phyloP scores from a whole-genome alignment of 2,113 vertebrate species.

The Lates calcarifer region DNA sequence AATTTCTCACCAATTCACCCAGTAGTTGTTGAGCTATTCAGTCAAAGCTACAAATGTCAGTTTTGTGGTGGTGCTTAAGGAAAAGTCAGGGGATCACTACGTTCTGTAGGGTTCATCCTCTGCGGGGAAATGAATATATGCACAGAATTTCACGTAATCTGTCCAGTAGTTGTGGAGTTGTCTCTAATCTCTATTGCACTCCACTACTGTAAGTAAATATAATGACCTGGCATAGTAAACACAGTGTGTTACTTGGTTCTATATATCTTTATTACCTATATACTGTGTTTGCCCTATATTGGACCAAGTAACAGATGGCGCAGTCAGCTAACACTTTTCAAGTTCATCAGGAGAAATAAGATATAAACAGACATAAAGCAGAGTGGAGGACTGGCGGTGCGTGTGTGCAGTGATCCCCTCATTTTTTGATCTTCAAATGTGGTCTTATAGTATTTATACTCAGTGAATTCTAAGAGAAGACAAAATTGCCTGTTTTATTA shows the following conservation, averaged over 20 bases:
- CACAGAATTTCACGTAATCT: not conserved
- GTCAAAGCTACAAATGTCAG: too few species aligned
- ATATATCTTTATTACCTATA: not conserved
- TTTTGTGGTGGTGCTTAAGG: too few species aligned
- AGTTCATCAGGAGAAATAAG: not conserved
- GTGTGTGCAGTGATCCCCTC: constrained; percentile 44
- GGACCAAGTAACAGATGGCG: too few species aligned
- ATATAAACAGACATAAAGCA: constrained; percentile 5
- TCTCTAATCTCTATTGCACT: too few species aligned
- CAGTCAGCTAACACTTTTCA: not conserved
- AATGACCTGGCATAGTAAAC: too few species aligned
- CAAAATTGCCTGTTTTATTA: constrained; percentile 54
- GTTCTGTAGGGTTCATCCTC: too few species aligned
- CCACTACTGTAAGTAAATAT: too few species aligned
- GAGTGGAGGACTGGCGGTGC: not conserved
- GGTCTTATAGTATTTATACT: constrained; percentile 42
- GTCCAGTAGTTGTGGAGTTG: not conserved
- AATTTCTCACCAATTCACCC: too few species aligned
- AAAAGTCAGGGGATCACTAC: too few species aligned
- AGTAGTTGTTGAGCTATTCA: too few species aligned
- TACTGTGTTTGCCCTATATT: not conserved
- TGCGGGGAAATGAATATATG: not conserved
- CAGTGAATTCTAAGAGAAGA: constrained; percentile 39
- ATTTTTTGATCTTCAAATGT: constrained; percentile 42
- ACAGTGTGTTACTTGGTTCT: not conserved